Evolutionary conservation across 2,888 invertebrate species (phyloP), one percentile per base, ranked within the genome.

Genomic region (Eubasilissa splendida): DNA sequence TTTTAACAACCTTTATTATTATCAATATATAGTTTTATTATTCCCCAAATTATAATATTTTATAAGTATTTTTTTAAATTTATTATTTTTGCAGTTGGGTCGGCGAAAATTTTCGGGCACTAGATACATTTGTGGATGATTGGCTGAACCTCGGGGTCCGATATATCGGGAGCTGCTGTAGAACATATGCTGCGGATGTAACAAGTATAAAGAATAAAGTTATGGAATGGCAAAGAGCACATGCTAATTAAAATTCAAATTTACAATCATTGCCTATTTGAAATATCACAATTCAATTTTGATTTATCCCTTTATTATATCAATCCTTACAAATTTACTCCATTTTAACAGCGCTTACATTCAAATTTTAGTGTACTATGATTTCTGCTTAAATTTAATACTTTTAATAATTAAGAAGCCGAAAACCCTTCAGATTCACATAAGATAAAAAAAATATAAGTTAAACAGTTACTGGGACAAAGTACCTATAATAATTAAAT

Each of bases 151-250:
- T 93, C 65, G 96, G 96, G 0, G 94, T 94, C 2, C 91, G 90
- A 77, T 94, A 93, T 86, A 90, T 97, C 77, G 96, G 96, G n/a
- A 96, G 96, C 0, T 97, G 96, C 85, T 97, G 96, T 87, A 89
- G 95, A 83, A 93, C 95, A 0, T 92, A 92, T 82, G 93, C 95
- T 0, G 88, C 92, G 1, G 95, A 96, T 86, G 92, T 96, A 75
- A 88, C 87, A 50, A 89, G 90, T 82, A 94, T 95, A 83, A 89
- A 90, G 68, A 88, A 90, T 59, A 88, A 90, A 86, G 90, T 92
- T 42, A 12, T 86, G 88, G 79, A 87, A 87, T 81, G 77, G 77
- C 74, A 74, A 33, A 65, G 31, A 10, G 33, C 2, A 42, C 33
- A 31, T 65, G 22, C 14, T 22, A 63, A 63, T 22, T 63, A 63